Conservation (phyloP, 2,888 invertebrate genomes). For the Pilophorus perplexus region DNA sequence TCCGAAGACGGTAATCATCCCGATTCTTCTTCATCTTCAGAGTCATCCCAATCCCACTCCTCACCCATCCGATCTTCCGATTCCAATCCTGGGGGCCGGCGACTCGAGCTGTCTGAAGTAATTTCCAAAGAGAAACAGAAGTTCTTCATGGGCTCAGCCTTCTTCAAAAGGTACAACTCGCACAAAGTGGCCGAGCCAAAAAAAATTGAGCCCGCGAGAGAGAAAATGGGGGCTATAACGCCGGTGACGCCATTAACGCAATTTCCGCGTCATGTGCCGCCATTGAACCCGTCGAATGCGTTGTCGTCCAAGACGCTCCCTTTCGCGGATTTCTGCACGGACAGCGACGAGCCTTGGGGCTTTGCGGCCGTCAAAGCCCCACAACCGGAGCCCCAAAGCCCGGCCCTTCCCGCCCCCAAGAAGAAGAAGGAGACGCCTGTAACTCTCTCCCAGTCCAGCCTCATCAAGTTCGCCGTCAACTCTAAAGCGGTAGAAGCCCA, state of each 20-base stretch:
- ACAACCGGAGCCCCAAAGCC: not conserved
- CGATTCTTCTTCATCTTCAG: constrained; percentile 43
- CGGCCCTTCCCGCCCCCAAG: constrained; percentile 24
- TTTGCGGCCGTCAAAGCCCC: constrained; percentile 59
- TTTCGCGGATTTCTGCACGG: constrained; percentile 40
- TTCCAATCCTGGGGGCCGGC: constrained; percentile 48
- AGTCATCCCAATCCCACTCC: constrained; percentile 46
- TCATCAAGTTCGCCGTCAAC: constrained; percentile 65
- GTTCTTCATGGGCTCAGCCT: constrained; percentile 77
- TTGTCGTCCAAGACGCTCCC: constrained; percentile 31
- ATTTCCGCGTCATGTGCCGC: constrained; percentile 45
- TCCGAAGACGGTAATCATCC: constrained; percentile 51
- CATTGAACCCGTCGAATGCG: constrained; percentile 38
- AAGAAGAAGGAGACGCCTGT: constrained; percentile 26
- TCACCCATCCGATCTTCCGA: constrained; percentile 44
- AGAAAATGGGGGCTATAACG: constrained; percentile 38
- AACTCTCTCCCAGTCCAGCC: constrained; percentile 55
- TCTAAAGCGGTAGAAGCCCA: constrained; percentile 54
- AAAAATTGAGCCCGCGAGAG: not conserved
- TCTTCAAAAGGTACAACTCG: constrained; percentile 55
- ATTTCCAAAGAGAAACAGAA: constrained; percentile 86
- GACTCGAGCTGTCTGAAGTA: constrained; percentile 61
- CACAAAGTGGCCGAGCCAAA: not conserved
- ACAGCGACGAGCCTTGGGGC: constrained; percentile 56
- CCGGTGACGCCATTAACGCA: constrained; percentile 46